phyloP scores from a whole-genome alignment of 2,113 vertebrate species.

The Brachionichthys hirsutus region DNA sequence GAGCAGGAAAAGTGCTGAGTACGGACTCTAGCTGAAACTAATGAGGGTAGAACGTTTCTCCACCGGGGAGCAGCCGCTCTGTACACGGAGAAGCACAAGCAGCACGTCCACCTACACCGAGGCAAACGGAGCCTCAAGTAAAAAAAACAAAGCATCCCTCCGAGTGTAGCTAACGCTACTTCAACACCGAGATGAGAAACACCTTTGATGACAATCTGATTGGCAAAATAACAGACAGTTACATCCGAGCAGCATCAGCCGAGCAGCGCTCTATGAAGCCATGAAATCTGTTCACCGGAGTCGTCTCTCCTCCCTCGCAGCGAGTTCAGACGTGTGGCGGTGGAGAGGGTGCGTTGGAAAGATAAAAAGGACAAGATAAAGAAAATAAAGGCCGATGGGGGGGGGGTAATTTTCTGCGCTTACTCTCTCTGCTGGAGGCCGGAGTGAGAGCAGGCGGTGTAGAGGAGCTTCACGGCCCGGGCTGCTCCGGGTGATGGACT shows the following conservation, averaged over 20 bases:
- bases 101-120: conserved; percentile 51
- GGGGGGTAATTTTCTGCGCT: conserved; percentile 59
- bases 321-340: conserved; percentile 31
- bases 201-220: conserved; percentile 44
- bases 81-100: conserved; percentile 50
- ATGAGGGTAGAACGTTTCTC: conserved; percentile 65
- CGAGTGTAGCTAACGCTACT: conserved; percentile 16
- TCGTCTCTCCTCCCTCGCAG: conserved; percentile 32
- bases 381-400: conserved; percentile 35
- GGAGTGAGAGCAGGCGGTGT: conserved; percentile 78
- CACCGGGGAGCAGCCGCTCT: conserved; percentile 42
- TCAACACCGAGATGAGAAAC: conserved; percentile 29
- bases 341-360: conserved; percentile 30
- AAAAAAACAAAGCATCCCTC: conserved; percentile 34
- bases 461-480: conserved; percentile 88
- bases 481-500: conserved; percentile 60
- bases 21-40: conserved; percentile 66
- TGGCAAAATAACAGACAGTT: conserved; percentile 48
- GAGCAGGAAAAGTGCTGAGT: conserved; percentile 24
- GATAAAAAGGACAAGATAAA: conserved; percentile 54
- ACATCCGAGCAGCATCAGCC: conserved; percentile 14
- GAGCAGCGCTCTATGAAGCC: conserved; percentile 29
- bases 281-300: conserved; percentile 38
- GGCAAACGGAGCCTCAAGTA: conserved; percentile 24
- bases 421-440: conserved; percentile 83